phyloP scores from a whole-genome alignment of 1,140 invertebrate species.

The Cherax destructor region DNA sequence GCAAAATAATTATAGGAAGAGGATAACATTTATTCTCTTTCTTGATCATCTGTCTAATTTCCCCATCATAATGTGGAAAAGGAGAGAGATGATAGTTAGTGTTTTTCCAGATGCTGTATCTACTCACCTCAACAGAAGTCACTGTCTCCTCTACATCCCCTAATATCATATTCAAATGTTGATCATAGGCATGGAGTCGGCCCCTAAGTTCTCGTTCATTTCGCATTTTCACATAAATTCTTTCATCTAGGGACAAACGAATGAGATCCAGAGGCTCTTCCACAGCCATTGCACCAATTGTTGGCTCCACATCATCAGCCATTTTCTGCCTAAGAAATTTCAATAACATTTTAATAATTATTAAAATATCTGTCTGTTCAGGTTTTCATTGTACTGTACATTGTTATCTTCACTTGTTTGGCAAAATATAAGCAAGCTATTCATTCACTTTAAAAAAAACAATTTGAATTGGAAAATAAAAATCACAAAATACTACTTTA shows the following conservation, averaged over 20 bases:
- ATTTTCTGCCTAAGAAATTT: slow-evolving; percentile 40
- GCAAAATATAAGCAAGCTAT: too few relatives aligned
- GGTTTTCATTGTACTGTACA: too few relatives aligned
- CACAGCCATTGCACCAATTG: slow-evolving; percentile 78
- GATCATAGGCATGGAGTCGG: slow-evolving; percentile 97
- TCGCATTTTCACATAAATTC: slow-evolving; percentile 99
- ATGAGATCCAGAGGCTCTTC: slow-evolving; percentile 99
- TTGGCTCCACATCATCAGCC: slow-evolving; percentile 65
- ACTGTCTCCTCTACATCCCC: slow-evolving; percentile 87
- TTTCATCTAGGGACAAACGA: slow-evolving; percentile 95
- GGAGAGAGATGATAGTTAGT: not conserved
- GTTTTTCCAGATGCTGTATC: not conserved
- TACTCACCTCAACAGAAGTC: slow-evolving; percentile 66
- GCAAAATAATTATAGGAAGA: too few relatives aligned
- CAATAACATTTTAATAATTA: not conserved
- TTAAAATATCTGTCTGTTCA: too few relatives aligned
- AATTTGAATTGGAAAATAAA: too few relatives aligned
- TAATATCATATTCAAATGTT: slow-evolving; percentile 99
- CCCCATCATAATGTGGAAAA: not conserved
- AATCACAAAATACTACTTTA: too few relatives aligned
- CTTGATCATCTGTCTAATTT: not conserved
- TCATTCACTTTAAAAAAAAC: too few relatives aligned
- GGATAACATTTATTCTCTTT: not conserved
- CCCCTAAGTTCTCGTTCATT: slow-evolving; percentile 97
- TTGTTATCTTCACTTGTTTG: too few relatives aligned